Evolutionary conservation across 92 coral and sea anemone species (phyloP), one percentile per base, ranked within the genome.

Genomic region (Virgularia gustaviana): DNA sequence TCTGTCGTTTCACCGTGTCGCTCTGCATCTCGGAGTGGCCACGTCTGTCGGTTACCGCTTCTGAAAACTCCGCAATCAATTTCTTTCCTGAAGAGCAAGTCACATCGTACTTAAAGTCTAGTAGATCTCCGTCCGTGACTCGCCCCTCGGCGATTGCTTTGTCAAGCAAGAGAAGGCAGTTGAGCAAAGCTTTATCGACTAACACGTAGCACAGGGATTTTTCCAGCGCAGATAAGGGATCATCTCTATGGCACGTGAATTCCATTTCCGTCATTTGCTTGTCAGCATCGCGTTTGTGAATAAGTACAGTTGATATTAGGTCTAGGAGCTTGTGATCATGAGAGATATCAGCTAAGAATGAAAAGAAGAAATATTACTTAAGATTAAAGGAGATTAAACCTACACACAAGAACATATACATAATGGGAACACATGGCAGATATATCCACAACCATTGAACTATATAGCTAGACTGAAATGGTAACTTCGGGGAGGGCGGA

Each of bases 171-270:
- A 92, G 78, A 41, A 92, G 61, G 55, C 96, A 92, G 85, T 92
- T 92, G 32, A 90, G 71, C 15, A 92, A 80, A 31, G 98, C 98
- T 70, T 92, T 92, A 79, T 92, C 96, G 83, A 92, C 88, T 11
- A 92, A 82, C 70, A 92, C 96, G 81, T 92, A 95, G 64, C 96
- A 89, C 54, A 92, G 41, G 13, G 92, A 85, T 67, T 89, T 90
- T 71, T 92, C 98, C 27, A 92, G 82, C 35, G 35, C 59, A 15
- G 75, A 68, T 10, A 68, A 32, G 42, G 44, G 61, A 34, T 49
- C 51, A 36, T 28, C 47, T 33, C 33, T 47, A 24, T 65, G 34
- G 23, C n/a, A 24, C 13, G 57, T 27, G 20, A 0, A 32, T 31
- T 53, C 33, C 37, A 68, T 20, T 9, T 49, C 75, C 45, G 31